Conservation (phyloP, 2,888 invertebrate species). For the Theretra japonica region DNA sequence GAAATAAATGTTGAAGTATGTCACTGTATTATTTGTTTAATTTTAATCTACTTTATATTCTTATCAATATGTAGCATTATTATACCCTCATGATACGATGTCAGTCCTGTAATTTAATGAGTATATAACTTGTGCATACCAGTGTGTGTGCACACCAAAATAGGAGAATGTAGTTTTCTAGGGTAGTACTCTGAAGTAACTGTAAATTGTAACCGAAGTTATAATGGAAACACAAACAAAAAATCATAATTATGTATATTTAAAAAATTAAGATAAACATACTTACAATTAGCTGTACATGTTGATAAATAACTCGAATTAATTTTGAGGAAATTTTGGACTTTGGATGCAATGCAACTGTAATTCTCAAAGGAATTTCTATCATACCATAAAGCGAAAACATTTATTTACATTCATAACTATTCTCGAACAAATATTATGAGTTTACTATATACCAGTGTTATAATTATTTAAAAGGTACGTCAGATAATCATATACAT, state of each 20-base stretch:
- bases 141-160: too few species aligned
- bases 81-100: too few species aligned
- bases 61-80: too few species aligned
- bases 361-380: constrained; percentile 60
- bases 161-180: too few species aligned
- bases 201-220: too few species aligned
- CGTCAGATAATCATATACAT: constrained; percentile 58
- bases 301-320: constrained; percentile 74
- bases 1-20: constrained; percentile 39
- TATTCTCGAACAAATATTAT: constrained; percentile 56
- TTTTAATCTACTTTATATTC: background rate
- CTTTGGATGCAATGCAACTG: constrained; percentile 65
- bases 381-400: constrained; percentile 52
- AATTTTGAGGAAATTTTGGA: constrained; percentile 72
- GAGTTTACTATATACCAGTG: constrained; percentile 36
- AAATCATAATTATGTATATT: constrained; percentile 82
- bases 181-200: too few species aligned
- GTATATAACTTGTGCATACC: too few species aligned
- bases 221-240: constrained; percentile 62
- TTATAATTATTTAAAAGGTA: constrained; percentile 59
- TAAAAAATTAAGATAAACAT: constrained; percentile 81
- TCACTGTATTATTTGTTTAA: background rate
- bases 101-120: too few species aligned
- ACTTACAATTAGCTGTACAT: constrained; percentile 82
- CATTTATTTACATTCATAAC: constrained; percentile 69